phyloP scores from a whole-genome alignment of 1,140 invertebrate genomes.

The Oscheius sp. region DNA sequence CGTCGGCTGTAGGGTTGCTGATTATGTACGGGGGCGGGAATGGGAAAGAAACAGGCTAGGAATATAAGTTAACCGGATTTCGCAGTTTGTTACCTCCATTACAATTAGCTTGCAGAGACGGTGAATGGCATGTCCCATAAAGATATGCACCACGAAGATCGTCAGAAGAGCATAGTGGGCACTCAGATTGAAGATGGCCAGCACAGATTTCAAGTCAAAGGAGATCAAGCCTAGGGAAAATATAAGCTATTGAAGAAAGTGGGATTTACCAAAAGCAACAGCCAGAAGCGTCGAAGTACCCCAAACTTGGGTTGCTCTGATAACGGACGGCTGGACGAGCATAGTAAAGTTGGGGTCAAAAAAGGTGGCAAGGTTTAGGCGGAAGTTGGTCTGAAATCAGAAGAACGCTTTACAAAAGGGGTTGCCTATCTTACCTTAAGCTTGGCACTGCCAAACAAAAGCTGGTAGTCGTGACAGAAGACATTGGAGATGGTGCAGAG shows the following conservation, averaged over 20 bases:
- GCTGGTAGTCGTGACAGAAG: neutral
- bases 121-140: neutral
- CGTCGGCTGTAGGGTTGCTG: conserved; percentile 6
- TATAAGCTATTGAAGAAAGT: too few relatives aligned
- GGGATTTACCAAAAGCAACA: too few relatives aligned
- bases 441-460: neutral
- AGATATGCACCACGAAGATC: neutral
- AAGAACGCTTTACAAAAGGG: too few relatives aligned
- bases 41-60: conserved; percentile 20
- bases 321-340: too few relatives aligned
- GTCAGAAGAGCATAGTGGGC: neutral
- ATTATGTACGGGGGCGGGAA: conserved; percentile 24
- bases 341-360: too few relatives aligned
- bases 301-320: too few relatives aligned
- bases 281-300: too few relatives aligned
- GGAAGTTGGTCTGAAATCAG: too few relatives aligned
- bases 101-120: neutral
- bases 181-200: neutral
- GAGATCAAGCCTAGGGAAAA: too few relatives aligned
- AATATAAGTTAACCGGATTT: neutral
- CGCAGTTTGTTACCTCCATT: neutral
- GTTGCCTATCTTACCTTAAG: neutral
- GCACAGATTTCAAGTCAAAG: too few relatives aligned
- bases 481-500: neutral
- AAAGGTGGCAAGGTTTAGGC: too few relatives aligned